Evolutionary conservation across 2,888 invertebrate species (phyloP).

Genomic region (Mythimna vitellina): DNA sequence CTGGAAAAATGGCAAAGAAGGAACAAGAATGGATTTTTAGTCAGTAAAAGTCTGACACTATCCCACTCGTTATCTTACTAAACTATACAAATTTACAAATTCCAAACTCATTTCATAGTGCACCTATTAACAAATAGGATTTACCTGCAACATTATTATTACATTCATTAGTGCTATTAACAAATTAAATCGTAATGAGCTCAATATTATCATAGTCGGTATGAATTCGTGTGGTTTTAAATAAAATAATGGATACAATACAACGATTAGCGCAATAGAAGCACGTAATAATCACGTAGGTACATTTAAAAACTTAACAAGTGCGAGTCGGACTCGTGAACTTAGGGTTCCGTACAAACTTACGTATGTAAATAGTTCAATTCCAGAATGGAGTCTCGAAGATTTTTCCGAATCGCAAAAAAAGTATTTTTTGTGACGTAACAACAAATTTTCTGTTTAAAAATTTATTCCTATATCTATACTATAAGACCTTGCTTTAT

Average conservation of each 20-base stretch:
- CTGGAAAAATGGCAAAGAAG: too few relatives aligned
- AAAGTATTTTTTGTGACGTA: too few relatives aligned
- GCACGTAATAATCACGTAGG: conserved; percentile 44
- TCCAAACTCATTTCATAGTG: neutral
- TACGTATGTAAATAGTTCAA: too few relatives aligned
- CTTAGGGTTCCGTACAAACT: too few relatives aligned
- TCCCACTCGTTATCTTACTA: neutral
- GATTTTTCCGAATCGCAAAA: too few relatives aligned
- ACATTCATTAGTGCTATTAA: conserved; percentile 38
- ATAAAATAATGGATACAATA: conserved; percentile 18
- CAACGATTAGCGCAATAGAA: conserved; percentile 34
- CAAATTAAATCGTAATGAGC: conserved; percentile 44
- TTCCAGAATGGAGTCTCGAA: too few relatives aligned
- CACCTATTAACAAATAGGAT: conserved; percentile 21
- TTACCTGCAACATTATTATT: conserved; percentile 1
- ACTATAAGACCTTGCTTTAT: too few relatives aligned
- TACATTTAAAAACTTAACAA: conserved; percentile 17
- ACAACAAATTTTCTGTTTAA: too few relatives aligned
- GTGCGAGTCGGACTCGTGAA: too few relatives aligned
- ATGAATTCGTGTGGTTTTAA: conserved; percentile 24
- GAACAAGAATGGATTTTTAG: too few relatives aligned
- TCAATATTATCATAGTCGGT: conserved; percentile 1
- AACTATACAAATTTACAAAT: conserved; percentile 15
- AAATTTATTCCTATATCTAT: too few relatives aligned
- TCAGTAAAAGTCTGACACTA: too few relatives aligned